phyloP scores from a whole-genome alignment of 2,888 invertebrate genomes.

The Diadegma fenestrale region DNA sequence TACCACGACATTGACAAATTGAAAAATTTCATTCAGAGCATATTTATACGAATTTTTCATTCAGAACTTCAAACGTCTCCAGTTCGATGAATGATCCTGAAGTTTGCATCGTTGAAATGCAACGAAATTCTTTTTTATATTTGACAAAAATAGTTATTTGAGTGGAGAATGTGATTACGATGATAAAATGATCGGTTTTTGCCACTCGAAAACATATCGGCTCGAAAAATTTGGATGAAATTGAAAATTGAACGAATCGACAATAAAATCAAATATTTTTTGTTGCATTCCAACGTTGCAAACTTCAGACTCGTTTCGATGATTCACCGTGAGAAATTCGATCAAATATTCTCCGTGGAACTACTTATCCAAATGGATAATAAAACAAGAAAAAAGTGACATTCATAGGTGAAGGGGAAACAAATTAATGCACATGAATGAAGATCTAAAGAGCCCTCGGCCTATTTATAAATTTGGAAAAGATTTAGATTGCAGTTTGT shows the following conservation, averaged over 20 bases:
- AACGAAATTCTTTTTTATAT: too few relatives aligned
- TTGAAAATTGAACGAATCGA: too few relatives aligned
- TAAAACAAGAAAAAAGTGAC: conserved; percentile 28
- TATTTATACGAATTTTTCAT: conserved; percentile 34
- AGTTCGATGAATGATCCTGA: neutral
- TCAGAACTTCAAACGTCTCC: neutral
- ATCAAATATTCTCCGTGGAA: conserved; percentile 46
- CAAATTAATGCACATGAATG: conserved; percentile 51
- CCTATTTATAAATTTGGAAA: conserved; percentile 7
- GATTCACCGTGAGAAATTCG: conserved; percentile 10
- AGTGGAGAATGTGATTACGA: too few relatives aligned
- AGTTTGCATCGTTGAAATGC: too few relatives aligned
- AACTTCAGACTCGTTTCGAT: too few relatives aligned
- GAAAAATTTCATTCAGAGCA: conserved; percentile 43
- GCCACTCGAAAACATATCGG: too few relatives aligned
- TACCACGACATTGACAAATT: conserved; percentile 76
- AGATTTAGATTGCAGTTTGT: conserved; percentile 9
- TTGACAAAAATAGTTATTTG: too few relatives aligned
- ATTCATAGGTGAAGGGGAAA: conserved; percentile 26
- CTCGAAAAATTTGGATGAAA: too few relatives aligned
- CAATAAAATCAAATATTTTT: too few relatives aligned
- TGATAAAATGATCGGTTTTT: too few relatives aligned
- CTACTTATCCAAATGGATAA: conserved; percentile 27
- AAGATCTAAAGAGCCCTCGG: conserved; percentile 27
- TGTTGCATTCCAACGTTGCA: too few relatives aligned